These are phyloP conservation scores for Umimayanthus kanabou DNA, from an alignment of 92 coral and sea anemone genomes.

Conservation along the genomic window DNA sequence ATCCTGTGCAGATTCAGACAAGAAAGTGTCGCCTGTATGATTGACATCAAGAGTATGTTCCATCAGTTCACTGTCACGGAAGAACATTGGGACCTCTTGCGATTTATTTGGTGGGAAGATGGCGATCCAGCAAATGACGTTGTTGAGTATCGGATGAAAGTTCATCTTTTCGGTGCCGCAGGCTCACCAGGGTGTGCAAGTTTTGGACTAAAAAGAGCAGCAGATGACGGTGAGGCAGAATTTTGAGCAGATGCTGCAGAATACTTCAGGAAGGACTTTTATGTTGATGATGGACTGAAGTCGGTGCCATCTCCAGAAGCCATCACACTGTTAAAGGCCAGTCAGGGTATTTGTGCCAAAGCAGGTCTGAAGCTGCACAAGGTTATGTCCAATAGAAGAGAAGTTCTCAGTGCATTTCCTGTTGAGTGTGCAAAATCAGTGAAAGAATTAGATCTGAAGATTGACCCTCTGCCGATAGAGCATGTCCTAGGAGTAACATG, in stretches of 20 bases:
- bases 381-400: conserved; percentile 41
- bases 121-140: neutral
- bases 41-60: conserved; percentile 20
- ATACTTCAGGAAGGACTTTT: neutral
- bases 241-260: neutral
- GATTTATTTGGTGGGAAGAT: conserved; percentile 7
- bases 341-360: conserved; percentile 44
- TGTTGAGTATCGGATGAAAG: conserved; percentile 3
- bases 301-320: neutral
- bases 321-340: neutral
- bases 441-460: conserved; percentile 10
- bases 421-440: conserved; percentile 19
- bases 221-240: neutral
- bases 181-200: neutral
- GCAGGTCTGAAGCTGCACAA: conserved; percentile 53
- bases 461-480: conserved; percentile 29
- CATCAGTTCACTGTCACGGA: neutral
- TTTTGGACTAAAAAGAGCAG: conserved; percentile 4
- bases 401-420: conserved; percentile 31
- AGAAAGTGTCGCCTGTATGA: conserved; percentile 11
- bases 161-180: neutral
- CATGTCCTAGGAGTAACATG: conserved; percentile 41
- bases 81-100: neutral
- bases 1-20: conserved; percentile 27
- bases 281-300: conserved; percentile 5